phyloP scores from a whole-genome alignment of 2,888 invertebrate genomes.

The Hydrotaea cyrtoneurina region DNA sequence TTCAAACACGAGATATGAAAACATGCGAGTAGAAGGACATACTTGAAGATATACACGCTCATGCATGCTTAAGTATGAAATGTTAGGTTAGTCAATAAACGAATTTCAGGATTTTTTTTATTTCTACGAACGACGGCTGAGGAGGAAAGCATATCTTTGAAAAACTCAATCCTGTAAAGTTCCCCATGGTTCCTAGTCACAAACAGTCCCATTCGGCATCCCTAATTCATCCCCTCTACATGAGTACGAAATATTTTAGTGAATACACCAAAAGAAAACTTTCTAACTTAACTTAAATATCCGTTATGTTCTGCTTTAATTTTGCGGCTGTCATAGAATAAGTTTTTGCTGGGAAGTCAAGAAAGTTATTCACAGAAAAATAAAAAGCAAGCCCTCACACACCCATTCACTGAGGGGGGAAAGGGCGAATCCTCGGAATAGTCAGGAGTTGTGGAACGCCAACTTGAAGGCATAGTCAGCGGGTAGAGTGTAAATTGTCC shows the following conservation, averaged over 20 bases:
- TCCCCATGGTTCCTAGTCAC: too few relatives aligned
- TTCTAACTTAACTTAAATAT: not conserved
- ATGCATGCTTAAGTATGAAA: not conserved
- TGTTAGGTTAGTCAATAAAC: too few relatives aligned
- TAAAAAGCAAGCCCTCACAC: not conserved
- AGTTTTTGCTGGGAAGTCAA: not conserved
- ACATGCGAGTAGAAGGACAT: not conserved
- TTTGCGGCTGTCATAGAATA: not conserved
- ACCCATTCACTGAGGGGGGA: not conserved
- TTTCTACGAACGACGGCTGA: too few relatives aligned
- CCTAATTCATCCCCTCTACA: too few relatives aligned
- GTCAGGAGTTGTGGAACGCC: too few relatives aligned
- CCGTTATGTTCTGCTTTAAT: not conserved
- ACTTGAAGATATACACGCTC: not conserved
- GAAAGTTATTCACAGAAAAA: not conserved
- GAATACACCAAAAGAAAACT: not conserved
- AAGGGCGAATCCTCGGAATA: not conserved
- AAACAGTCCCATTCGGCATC: too few relatives aligned
- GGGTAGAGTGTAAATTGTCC: not conserved
- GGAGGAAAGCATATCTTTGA: too few relatives aligned
- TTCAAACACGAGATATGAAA: not conserved
- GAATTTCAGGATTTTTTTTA: too few relatives aligned
- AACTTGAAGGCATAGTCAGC: not conserved
- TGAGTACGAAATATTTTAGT: too few relatives aligned
- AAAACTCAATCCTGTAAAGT: too few relatives aligned